Conservation (phyloP, 2,113 vertebrate genomes). For the Capreolus pygargus region DNA sequence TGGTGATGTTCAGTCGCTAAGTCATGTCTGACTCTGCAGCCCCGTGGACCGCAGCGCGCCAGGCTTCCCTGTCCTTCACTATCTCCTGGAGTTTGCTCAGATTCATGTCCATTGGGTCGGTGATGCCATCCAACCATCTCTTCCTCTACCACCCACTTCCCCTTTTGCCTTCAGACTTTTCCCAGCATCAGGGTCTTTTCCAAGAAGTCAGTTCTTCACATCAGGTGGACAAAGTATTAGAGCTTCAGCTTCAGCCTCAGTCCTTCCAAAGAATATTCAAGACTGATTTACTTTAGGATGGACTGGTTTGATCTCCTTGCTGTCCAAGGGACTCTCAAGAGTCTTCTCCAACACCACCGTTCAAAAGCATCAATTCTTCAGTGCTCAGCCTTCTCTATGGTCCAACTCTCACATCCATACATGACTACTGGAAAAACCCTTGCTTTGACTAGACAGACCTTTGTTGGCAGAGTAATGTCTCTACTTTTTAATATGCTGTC, state of each 20-base stretch:
- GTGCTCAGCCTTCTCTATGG: background rate
- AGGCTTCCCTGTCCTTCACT: background rate
- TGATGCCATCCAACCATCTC: background rate
- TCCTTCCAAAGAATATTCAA: background rate
- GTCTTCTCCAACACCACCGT: background rate
- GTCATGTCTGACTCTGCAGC: background rate
- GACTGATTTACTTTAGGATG: background rate
- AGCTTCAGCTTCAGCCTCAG: background rate
- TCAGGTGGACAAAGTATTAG: background rate
- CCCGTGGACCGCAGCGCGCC: background rate
- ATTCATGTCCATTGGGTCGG: background rate
- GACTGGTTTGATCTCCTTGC: background rate
- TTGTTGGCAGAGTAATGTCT: background rate
- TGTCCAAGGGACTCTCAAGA: background rate
- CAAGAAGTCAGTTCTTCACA: background rate
- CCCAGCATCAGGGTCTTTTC: background rate
- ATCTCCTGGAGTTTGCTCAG: background rate
- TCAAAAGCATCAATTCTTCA: background rate
- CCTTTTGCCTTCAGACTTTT: background rate
- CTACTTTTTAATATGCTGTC: background rate
- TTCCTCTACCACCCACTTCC: background rate
- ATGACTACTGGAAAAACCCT: background rate
- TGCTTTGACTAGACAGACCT: background rate
- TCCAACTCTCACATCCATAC: background rate
- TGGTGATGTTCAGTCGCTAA: background rate